phyloP scores from a whole-genome alignment of 2,888 invertebrate genomes.

The Crossocerus cetratus region DNA sequence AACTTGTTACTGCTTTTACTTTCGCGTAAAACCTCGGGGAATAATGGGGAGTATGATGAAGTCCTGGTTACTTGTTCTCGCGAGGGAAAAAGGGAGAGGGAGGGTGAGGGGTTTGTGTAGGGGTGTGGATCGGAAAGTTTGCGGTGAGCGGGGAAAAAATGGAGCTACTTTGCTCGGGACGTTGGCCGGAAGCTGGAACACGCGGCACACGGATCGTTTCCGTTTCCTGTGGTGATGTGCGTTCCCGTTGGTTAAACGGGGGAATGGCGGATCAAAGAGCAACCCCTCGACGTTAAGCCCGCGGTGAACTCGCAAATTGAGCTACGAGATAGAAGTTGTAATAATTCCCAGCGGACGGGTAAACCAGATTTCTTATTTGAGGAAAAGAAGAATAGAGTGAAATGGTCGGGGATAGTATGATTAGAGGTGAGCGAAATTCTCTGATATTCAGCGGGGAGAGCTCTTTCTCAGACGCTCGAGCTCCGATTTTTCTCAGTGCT shows the following conservation, averaged over 20 bases:
- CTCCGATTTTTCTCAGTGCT: conserved; percentile 36
- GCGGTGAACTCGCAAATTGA: conserved; percentile 30
- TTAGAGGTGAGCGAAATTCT: background rate
- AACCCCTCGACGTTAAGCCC: conserved; percentile 33
- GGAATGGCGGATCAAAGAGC: conserved; percentile 45
- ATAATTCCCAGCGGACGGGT: background rate
- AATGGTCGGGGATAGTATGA: no score
- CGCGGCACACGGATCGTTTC: conserved; percentile 38
- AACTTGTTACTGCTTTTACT: no score
- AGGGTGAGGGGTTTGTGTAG: no score
- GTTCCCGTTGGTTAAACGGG: conserved; percentile 41
- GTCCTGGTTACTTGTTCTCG: conserved; percentile 11
- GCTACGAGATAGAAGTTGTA: conserved; percentile 17
- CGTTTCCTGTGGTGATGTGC: conserved; percentile 31
- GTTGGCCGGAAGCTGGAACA: conserved; percentile 9
- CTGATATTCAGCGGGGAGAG: conserved; percentile 12
- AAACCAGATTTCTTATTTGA: background rate
- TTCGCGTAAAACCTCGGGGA: no score
- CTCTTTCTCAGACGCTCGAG: conserved; percentile 17
- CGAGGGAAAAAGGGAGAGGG: no score
- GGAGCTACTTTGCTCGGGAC: background rate
- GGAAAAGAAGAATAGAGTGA: background rate
- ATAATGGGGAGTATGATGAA: no score
- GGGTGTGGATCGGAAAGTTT: no score
- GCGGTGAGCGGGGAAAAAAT: background rate